These are phyloP conservation scores for Rhogogaster chlorosoma DNA, from an alignment of 2,888 invertebrate species.

Conservation along the genomic window DNA sequence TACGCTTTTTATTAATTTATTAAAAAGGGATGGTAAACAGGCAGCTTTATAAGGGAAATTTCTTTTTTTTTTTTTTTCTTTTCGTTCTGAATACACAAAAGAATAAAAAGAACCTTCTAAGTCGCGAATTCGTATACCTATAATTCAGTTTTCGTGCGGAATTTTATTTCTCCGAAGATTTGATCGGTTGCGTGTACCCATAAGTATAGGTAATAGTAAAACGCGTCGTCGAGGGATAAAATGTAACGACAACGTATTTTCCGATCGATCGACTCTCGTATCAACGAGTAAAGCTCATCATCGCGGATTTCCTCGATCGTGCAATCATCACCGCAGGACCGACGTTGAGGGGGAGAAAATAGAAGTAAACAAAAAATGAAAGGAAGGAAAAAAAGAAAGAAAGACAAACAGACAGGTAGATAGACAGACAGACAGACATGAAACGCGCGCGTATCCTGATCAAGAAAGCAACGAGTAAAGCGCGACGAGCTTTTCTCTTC, in stretches of 20 bases:
- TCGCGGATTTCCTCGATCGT: slow-evolving; percentile 26
- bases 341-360: not conserved
- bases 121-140: too few species aligned
- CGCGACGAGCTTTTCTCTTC: slow-evolving; percentile 12
- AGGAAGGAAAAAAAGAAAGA: not conserved
- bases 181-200: not conserved
- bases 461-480: slow-evolving; percentile 8
- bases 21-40: not conserved
- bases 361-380: not conserved
- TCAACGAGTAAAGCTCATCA: slow-evolving; percentile 13
- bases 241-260: slow-evolving; percentile 39
- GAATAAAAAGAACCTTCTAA: not conserved
- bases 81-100: not conserved
- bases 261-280: slow-evolving; percentile 35
- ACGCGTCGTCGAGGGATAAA: not conserved
- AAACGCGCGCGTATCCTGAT: not conserved
- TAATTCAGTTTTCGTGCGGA: not conserved
- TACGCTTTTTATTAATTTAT: not conserved
- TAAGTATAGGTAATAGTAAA: not conserved
- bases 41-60: not conserved
- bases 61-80: not conserved
- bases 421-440: not conserved
- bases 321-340: not conserved
- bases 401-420: not conserved
- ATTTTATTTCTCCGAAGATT: not conserved